Base-by-base conservation (phyloP, 2,888 invertebrate species). In the Drosophila hamatofila region DNA sequence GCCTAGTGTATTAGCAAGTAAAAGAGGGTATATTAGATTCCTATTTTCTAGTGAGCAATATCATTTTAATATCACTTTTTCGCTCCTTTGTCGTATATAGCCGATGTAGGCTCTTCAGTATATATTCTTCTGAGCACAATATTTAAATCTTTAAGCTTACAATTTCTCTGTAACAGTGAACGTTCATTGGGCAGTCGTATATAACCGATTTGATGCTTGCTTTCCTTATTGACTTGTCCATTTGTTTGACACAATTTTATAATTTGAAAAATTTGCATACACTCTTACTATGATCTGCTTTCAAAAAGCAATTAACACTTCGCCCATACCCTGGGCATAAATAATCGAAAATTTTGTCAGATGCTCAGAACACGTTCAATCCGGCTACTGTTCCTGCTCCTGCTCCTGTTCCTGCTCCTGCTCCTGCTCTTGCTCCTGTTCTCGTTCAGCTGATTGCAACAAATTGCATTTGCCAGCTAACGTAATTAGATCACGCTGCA, bases 381-480 rank as follows among this genome's bases (percentile, higher is more conserved):
- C 51, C 68, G 62, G 58, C 9, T 21, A 3, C 21, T 16, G 21
- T 2, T 21, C 1, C 51, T 4, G 21, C 3, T 14, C 0, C 41
- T 18, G 18, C n/a, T 37, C 1, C 16, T n/a, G 7, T 7, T 39
- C 8, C 39, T 18, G 41, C n/a, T 39, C 6, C 39, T n/a, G 8
- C n/a, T 35, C 1, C 42, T 2, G 12, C 2, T 44, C 6, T 2
- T 16, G 44, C 14, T 25, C 0, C 16, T 48, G 25, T 46, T 25
- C 25, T n/a, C 9, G 14, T 21, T 71, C 84, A 68, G 42, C 69
- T 75, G 77, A 74, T 76, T 76, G 80, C 80, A 79, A 74, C 66
- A 87, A 84, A 84, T 84, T 89, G 74, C 67, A 79, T 87, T 84
- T 78, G 56, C 60, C 69, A 51, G 52, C 54, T 70, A 87, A 87